Conservation (phyloP, 2,888 invertebrate genomes). For the Nemapogon koenigi region DNA sequence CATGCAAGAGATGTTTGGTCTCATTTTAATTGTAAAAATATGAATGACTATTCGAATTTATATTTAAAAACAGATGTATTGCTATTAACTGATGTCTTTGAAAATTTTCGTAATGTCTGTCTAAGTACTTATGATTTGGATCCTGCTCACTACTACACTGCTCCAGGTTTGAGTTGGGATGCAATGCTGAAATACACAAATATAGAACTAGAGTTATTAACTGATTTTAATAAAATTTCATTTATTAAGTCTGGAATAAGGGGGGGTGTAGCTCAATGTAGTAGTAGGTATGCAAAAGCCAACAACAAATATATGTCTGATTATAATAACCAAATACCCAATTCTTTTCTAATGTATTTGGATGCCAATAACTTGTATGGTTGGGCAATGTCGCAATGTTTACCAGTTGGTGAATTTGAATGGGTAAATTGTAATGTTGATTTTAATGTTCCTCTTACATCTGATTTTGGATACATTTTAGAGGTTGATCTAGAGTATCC, state of each 20-base stretch:
- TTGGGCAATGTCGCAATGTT: slow-evolving; percentile 24
- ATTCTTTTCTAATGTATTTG: slow-evolving; percentile 23
- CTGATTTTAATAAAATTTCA: slow-evolving; percentile 17
- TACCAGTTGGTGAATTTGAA: slow-evolving; percentile 23
- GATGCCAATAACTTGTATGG: slow-evolving; percentile 31
- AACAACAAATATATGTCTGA: slow-evolving; percentile 24
- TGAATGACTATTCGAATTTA: slow-evolving; percentile 24
- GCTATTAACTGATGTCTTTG: slow-evolving; percentile 25
- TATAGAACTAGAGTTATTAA: slow-evolving; percentile 17
- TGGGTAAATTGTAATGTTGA: slow-evolving; percentile 21
- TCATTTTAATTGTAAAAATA: slow-evolving; percentile 18
- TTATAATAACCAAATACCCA: slow-evolving; percentile 17
- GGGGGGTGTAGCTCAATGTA: slow-evolving; percentile 19
- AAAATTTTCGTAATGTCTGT: slow-evolving; percentile 26
- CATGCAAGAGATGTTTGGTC: slow-evolving; percentile 22
- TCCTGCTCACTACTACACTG: slow-evolving; percentile 12
- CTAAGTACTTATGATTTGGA: slow-evolving; percentile 19
- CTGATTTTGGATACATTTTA: slow-evolving; percentile 18
- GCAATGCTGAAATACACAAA: slow-evolving; percentile 19
- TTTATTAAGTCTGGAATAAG: slow-evolving; percentile 18
- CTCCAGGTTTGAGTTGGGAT: slow-evolving; percentile 19
- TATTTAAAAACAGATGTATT: slow-evolving; percentile 26
- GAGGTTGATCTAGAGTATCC: slow-evolving; percentile 26
- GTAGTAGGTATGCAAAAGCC: slow-evolving; percentile 22
- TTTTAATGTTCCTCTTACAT: slow-evolving; percentile 11